phyloP scores from a whole-genome alignment of 2,797 vertebrate genomes.

The Phrynocephalus forsythii region DNA sequence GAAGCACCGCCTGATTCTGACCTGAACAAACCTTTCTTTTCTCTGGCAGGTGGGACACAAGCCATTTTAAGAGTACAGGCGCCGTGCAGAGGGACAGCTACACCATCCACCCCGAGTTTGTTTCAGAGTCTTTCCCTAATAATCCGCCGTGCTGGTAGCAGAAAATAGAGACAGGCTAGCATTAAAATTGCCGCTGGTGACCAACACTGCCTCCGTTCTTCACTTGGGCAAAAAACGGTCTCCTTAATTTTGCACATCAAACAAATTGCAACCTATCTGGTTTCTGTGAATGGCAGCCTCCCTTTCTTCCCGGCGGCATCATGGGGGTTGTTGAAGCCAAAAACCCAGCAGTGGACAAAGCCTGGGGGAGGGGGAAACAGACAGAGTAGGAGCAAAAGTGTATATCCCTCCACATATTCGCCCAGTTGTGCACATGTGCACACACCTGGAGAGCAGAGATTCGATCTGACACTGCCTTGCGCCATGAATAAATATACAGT shows the following conservation, averaged over 20 bases:
- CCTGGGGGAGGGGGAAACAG: too few species aligned
- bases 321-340: too few species aligned
- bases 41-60: constrained; percentile 71
- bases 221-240: rapidly evolving
- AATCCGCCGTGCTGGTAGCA: constrained; percentile 29
- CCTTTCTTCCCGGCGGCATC: too few species aligned
- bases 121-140: constrained; percentile 49
- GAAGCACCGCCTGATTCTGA: too few species aligned
- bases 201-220: rapidly evolving
- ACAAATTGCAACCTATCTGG: too few species aligned
- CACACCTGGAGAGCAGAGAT: too few species aligned
- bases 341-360: neutral
- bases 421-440: too few species aligned
- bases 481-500: too few species aligned
- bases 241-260: neutral
- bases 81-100: constrained; percentile 64
- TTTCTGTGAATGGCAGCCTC: neutral
- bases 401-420: too few species aligned
- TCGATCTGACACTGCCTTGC: too few species aligned
- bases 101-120: constrained; percentile 69
- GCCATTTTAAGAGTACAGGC: constrained; percentile 66
- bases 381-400: too few species aligned
- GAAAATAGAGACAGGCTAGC: constrained; percentile 4
- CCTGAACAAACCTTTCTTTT: neutral
- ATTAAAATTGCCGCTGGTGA: constrained; percentile 47